phyloP scores from a whole-genome alignment of 2,888 invertebrate species.

The Autographa gamma region DNA sequence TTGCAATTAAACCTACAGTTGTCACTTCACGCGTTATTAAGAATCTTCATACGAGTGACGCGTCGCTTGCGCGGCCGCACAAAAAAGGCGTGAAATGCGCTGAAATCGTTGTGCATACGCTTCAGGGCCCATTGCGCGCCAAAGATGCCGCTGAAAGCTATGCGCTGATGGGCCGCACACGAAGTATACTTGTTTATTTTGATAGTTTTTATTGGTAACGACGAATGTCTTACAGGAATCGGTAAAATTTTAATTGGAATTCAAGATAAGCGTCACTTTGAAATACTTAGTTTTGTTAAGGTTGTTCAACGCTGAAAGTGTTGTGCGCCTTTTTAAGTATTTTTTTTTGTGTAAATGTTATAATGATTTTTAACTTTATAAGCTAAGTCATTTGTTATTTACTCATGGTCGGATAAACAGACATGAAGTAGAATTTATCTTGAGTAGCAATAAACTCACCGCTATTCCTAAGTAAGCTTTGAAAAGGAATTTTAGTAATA shows the following conservation, averaged over 20 bases:
- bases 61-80: slow-evolving; percentile 63
- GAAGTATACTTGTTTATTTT: slow-evolving; percentile 61
- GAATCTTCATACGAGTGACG: slow-evolving; percentile 73
- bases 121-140: slow-evolving; percentile 83
- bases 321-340: too few species aligned
- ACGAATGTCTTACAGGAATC: slow-evolving; percentile 21
- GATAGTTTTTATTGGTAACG: slow-evolving; percentile 44
- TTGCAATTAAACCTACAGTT: slow-evolving; percentile 79
- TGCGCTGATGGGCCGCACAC: slow-evolving; percentile 84
- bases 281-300: too few species aligned
- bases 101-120: slow-evolving; percentile 80
- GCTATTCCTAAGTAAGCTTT: neutral
- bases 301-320: too few species aligned
- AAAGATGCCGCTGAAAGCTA: slow-evolving; percentile 83
- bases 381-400: too few species aligned
- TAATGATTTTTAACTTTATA: too few species aligned
- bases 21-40: slow-evolving; percentile 83
- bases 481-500: neutral
- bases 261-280: neutral
- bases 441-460: neutral
- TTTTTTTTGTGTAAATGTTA: too few species aligned
- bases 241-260: neutral
- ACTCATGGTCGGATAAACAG: too few species aligned
- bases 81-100: slow-evolving; percentile 86
- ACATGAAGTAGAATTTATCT: neutral